Base-by-base conservation (phyloP, 2,113 vertebrate species). In the Formicarius rufipectus region DNA sequence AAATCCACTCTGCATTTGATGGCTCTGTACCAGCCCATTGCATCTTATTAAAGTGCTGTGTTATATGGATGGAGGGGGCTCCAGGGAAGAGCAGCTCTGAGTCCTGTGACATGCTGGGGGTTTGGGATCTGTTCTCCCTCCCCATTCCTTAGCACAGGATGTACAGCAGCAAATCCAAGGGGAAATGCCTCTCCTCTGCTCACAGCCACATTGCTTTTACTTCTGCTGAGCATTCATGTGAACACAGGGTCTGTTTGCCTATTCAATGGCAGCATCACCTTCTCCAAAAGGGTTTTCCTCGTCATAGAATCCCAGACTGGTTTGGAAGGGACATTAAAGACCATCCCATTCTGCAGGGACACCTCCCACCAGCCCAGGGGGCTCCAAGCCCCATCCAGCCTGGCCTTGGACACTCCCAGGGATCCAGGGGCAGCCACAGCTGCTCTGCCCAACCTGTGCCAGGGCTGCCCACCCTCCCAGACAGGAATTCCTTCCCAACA, bases 121-220 rank as follows among this genome's bases (percentile, higher is more conserved):
- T 39, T 8, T 13, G 82, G 39, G 55, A 8, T 44, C 28, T 8
- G 6, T 2, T 19, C 10, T 47, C 40, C 23, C 42, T 7, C 18
- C 66, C 15, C 11, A 2, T 6, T 18, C 5, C 7, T 37, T 9
- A 23, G 22, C 4, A 4, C 6, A 4, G 6, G 8, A 12, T 6
- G 6, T 15, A 17, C 27, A 64, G n/a, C 7, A 2, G 17, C 14
- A 33, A 44, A 30, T 5, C 12, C 10, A 5, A 20, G 0, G 4
- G 37, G 4, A 17, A 45, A 18, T 25, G 6, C 23, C 30, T 37
- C 1, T 25, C 12, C 39, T 13, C 33, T 15, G 25, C n/a, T 19
- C 44, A 52, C 16, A 31, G 27, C 18, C 22, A 31, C 5, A 45
- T 12, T 7, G 44, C 31, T 23, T 12, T 30, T 10, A 7, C 6